Conservation (phyloP, 2,797 vertebrate genomes). For the Coregonus sp. region DNA sequence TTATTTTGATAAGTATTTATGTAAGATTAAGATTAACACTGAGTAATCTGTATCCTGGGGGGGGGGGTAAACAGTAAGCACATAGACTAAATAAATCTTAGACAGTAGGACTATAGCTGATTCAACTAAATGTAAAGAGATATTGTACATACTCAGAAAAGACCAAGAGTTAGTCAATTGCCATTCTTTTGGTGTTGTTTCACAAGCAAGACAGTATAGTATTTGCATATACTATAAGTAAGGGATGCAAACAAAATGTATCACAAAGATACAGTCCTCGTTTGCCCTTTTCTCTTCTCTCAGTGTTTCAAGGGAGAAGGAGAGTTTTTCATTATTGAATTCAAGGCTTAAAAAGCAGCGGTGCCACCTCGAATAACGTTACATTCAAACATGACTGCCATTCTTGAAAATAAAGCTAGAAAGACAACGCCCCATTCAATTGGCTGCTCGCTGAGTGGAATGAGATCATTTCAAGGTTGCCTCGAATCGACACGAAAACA, state of each 20-base stretch:
- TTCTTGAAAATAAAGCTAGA: slow-evolving; percentile 15
- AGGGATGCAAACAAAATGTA: background rate
- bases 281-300: background rate
- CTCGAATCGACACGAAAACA: background rate
- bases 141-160: background rate
- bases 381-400: slow-evolving; percentile 20
- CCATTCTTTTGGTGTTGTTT: background rate
- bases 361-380: slow-evolving; percentile 29
- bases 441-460: slow-evolving; percentile 14
- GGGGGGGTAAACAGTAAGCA: background rate
- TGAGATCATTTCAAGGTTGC: slow-evolving; percentile 30
- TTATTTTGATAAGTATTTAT: background rate
- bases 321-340: background rate
- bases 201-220: background rate
- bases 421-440: slow-evolving; percentile 28
- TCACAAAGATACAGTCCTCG: background rate
- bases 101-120: background rate
- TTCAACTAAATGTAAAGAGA: background rate
- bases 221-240: background rate
- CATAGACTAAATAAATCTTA: background rate
- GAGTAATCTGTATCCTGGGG: background rate
- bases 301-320: background rate
- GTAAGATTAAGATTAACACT: background rate
- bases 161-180: background rate
- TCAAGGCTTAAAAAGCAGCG: slow-evolving; percentile 1